Evolutionary conservation across 2,113 vertebrate species (phyloP), one percentile per base, ranked within the genome.

Genomic region (Rousettus leschenaultii): DNA sequence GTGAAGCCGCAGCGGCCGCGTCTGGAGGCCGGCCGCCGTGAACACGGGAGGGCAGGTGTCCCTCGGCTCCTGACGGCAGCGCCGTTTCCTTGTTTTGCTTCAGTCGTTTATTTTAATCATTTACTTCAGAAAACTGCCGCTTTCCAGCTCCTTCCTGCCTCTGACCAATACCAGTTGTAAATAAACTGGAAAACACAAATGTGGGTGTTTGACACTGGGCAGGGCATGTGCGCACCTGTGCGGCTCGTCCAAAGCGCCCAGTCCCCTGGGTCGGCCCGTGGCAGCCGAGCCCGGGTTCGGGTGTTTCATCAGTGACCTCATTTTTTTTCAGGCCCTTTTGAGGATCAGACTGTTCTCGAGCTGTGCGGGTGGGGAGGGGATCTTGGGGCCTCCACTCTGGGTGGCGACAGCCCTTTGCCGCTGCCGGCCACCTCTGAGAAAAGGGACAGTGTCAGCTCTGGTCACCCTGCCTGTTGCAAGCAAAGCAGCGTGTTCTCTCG

Each of bases 1-100:
- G 3, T 0, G 4, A 4, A 11, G 78, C 59, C 19, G 71, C 22
- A 0, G 1, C 2, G 30, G 16, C 2, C 7, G 48, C 51, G 2
- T 35, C 73, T 43, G 33, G 57, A 43, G n/a, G 26, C 26, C 6
- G 3, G 3, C 18, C 3, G 14, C 30, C 11, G 0, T 26, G 35
- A 28, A 21, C 18, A 3, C 3, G 3, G 45, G 26, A 33, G 11
- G 26, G 75, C 55, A 10, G 5, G n/a, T 9, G 7, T 45, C n/a
- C 24, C 59, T 45, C 40, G 1, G 51, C 48, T 45, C 55, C 30
- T 6, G n/a, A 3, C 1, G 1, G 6, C 40, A 57, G 35, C 71
- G 45, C 63, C 8, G 18, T 28, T 15, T 22, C 59, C 55, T 26
- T 57, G 15, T 51, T 86, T 30, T 38, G 30, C 24, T 43, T 6